A percentile compares a stretch with the other conserved stretches of the same genome.
Conservation (phyloP, 2,113 vertebrate genomes). For the Noctilio leporinus region DNA sequence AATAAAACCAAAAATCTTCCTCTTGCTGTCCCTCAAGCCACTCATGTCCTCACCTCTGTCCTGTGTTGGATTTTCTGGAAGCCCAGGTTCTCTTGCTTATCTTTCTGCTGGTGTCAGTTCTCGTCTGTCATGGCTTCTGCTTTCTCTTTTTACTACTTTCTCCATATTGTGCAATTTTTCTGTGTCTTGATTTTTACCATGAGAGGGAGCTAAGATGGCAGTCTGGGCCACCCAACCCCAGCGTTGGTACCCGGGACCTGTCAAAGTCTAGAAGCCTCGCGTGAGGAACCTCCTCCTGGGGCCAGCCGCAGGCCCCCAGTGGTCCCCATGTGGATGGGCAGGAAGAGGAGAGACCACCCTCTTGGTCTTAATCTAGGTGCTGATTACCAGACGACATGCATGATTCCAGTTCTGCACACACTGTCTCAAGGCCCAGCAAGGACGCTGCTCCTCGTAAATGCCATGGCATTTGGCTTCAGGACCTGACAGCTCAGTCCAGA, state of each 20-base stretch:
- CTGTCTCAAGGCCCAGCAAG: neutral
- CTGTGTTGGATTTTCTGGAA: conserved; percentile 16
- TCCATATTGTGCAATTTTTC: conserved; percentile 40
- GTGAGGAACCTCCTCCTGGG: neutral
- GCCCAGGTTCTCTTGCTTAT: neutral
- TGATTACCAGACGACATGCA: conserved; percentile 6
- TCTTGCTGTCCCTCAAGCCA: conserved; percentile 12
- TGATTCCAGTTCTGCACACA: neutral
- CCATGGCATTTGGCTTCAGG: neutral
- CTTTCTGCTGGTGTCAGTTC: neutral
- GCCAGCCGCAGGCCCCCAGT: neutral
- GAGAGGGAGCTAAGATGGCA: conserved; percentile 9
- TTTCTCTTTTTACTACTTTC: neutral
- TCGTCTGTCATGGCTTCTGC: neutral
- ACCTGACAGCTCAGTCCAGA: neutral
- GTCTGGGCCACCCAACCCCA: neutral
- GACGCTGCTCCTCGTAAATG: neutral
- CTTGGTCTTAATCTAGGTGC: conserved; percentile 44
- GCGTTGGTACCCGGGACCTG: neutral
- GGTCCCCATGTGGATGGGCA: neutral
- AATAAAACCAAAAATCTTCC: conserved; percentile 81
- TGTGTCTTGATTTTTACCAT: conserved; percentile 26
- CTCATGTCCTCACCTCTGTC: neutral
- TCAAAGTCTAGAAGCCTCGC: neutral
- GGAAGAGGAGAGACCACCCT: neutral